These are phyloP conservation scores for Leucoraja ocellata DNA, from an alignment of 2,797 vertebrate genomes.

Conservation along the genomic window DNA sequence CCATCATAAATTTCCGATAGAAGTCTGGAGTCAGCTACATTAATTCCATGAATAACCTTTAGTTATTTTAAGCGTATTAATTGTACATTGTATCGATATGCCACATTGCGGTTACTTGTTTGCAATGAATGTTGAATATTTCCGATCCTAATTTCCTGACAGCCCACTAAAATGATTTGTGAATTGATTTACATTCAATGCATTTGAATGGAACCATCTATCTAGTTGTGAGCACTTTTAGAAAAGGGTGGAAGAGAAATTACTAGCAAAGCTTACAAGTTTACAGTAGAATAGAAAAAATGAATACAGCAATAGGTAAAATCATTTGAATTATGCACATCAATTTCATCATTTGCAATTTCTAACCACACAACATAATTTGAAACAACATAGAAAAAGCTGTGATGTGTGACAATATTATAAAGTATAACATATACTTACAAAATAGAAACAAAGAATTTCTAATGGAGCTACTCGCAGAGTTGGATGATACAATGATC, in stretches of 20 bases:
- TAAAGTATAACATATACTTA: too few species aligned
- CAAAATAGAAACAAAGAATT: not conserved
- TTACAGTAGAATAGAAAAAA: not conserved
- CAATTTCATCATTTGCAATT: not conserved
- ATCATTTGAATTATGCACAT: not conserved
- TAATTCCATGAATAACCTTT: constrained; percentile 8
- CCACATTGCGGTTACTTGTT: not conserved
- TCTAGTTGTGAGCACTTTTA: not conserved
- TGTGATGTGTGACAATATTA: not conserved
- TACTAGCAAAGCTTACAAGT: not conserved
- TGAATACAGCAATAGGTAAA: not conserved
- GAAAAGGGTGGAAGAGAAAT: not conserved
- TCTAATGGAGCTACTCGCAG: not conserved
- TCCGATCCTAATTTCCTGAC: constrained; percentile 31
- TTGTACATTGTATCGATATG: not conserved
- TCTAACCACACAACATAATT: not conserved
- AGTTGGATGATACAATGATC: not conserved
- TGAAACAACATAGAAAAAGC: not conserved
- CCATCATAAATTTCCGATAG: constrained; percentile 7
- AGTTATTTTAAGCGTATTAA: not conserved
- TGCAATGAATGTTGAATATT: not conserved
- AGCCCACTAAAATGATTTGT: not conserved
- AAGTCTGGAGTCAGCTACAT: not conserved
- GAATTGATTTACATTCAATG: constrained; percentile 24
- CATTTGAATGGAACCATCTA: not conserved